phyloP scores from a whole-genome alignment of 2,888 invertebrate genomes.

The Petrophora chlorosata region DNA sequence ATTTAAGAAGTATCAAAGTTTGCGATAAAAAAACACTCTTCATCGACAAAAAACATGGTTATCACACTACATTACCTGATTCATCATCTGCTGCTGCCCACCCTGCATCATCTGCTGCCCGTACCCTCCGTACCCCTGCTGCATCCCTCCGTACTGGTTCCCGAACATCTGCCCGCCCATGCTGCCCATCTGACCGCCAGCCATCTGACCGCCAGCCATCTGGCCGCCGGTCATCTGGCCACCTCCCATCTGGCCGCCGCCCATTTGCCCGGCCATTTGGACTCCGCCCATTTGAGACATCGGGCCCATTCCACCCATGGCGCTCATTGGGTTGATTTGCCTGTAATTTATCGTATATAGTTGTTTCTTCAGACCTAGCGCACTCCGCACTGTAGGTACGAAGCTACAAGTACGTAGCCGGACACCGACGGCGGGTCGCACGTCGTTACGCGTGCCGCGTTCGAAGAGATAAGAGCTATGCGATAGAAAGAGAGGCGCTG shows the following conservation, averaged over 20 bases:
- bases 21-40: no score
- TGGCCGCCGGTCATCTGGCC: conserved; percentile 68
- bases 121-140: conserved; percentile 74
- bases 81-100: conserved; percentile 81
- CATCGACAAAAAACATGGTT: neutral
- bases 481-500: no score
- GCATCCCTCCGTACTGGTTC: conserved; percentile 86
- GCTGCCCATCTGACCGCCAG: conserved; percentile 69
- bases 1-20: no score
- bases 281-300: conserved; percentile 74
- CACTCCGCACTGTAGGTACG: no score
- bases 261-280: conserved; percentile 71
- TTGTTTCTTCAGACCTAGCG: no score
- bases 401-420: no score
- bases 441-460: no score
- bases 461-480: no score
- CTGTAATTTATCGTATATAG: conserved; percentile 43
- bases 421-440: no score
- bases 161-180: conserved; percentile 84
- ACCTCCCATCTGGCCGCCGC: conserved; percentile 63
- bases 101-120: conserved; percentile 80
- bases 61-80: conserved; percentile 64
- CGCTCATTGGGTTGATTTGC: conserved; percentile 78
- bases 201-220: conserved; percentile 73
- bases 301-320: conserved; percentile 74